Evolutionary conservation across 1,140 invertebrate species (phyloP), one percentile per base, ranked within the genome.

Genomic region (Caerostris darwini): DNA sequence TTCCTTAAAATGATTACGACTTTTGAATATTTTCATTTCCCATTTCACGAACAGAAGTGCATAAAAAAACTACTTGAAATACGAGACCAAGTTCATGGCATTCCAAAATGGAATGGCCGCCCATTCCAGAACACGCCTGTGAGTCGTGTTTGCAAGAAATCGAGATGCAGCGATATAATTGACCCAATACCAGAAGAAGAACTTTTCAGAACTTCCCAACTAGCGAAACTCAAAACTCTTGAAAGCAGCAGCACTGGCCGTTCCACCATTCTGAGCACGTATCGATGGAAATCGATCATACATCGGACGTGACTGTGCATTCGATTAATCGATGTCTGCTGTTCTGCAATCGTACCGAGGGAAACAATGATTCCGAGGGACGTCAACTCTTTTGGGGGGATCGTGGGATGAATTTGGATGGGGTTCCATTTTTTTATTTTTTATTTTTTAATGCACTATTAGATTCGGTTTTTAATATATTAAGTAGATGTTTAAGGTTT

Each of bases 241-340:
- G 19, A 57, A 56, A 12, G 7, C 34, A 19, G 12, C 3, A 6
- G 56, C 34, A 85, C 10, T 7, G 82, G 58, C 34, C 34, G 34
- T 34, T 34, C 34, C 34, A 34, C 34, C 34, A 88, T 67, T 14
- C 86, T 12, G 5, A 2, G 56, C 86, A 88, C 86, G 86, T 88
- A 17, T 7, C 6, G 19, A 53, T 88, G 50, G 50, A 64, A 88
- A 88, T 67, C 86, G 58, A 88, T 88, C 86, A 88, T 53, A 5
- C n/a, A 34, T 50, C 58, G 8, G 59, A 64, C 59, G 86, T 67
- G 86, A 57, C 14, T 57, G 82, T 19, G 56, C 7, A 50, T 34
- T 81, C 34, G 19, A 10, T 14, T 10, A 14, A 61, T 61, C 7
- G 7, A 10, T 61, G 59, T 10, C 59, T 61, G 0, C 61, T 82